Evolutionary conservation across 2,797 vertebrate genomes (phyloP).

Genomic region (Ptychobarbus kaznakovi): DNA sequence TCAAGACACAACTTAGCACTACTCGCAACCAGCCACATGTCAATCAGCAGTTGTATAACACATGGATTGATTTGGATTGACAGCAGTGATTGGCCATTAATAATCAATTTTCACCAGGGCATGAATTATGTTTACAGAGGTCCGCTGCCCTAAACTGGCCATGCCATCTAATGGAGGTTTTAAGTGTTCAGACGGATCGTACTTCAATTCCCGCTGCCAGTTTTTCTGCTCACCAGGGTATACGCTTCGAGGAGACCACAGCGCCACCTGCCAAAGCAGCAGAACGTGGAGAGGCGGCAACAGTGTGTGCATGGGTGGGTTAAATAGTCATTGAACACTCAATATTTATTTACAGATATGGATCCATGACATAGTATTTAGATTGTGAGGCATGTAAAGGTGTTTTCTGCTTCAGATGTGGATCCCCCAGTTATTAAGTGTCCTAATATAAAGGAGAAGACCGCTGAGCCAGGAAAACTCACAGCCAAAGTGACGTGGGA

Average conservation of each 20-base stretch:
- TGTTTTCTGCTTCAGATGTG: constrained; percentile 77
- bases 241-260: constrained; percentile 86
- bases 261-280: constrained; percentile 87
- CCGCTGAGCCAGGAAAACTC: constrained; percentile 91
- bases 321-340: constrained; percentile 15
- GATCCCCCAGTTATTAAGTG: constrained; percentile 94
- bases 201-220: constrained; percentile 94
- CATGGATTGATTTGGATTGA: neutral
- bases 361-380: neutral
- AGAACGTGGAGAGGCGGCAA: constrained; percentile 86
- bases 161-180: constrained; percentile 91
- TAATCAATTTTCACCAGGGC: neutral
- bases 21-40: neutral
- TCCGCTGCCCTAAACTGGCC: constrained; percentile 86
- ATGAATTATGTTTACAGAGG: constrained; percentile 78
- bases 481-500: constrained; percentile 93
- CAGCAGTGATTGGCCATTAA: neutral
- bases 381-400: neutral
- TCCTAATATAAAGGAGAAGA: constrained; percentile 92
- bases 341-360: neutral
- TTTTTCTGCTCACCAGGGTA: constrained; percentile 94
- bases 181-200: constrained; percentile 94
- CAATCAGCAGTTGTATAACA: neutral
- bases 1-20: neutral
- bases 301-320: constrained; percentile 87